Evolutionary conservation across 2,888 invertebrate genomes (phyloP).

Genomic region (Lepidocyrtoides sp.): DNA sequence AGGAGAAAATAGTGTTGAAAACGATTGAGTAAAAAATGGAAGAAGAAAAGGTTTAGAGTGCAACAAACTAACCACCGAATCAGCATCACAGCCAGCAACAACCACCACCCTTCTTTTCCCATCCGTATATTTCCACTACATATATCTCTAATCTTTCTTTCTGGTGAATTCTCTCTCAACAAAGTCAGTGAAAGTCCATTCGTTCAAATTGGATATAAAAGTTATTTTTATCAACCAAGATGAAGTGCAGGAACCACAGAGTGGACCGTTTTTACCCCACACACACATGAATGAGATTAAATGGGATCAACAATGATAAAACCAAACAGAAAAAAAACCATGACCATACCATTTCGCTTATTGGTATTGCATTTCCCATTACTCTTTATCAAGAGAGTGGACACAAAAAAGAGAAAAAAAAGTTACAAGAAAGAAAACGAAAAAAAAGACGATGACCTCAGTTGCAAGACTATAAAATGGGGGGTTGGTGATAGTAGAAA

Average conservation of each 20-base stretch:
- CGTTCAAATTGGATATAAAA: constrained; percentile 55
- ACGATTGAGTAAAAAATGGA: neutral
- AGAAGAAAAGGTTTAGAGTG: neutral
- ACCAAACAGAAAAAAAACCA: constrained; percentile 53
- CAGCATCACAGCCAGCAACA: neutral
- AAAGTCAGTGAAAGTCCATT: constrained; percentile 62
- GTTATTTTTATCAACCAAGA: constrained; percentile 59
- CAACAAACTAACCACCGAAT: neutral
- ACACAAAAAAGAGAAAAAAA: neutral
- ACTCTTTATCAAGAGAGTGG: constrained; percentile 70
- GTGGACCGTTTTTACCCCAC: constrained; percentile 1
- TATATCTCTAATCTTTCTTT: no score
- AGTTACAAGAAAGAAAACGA: constrained; percentile 19
- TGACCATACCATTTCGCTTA: constrained; percentile 67
- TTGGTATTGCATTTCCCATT: constrained; percentile 69
- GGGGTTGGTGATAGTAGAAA: neutral
- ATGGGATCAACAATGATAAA: constrained; percentile 69
- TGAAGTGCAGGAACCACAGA: constrained; percentile 43
- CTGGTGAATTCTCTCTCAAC: neutral
- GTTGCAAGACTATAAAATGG: constrained; percentile 22
- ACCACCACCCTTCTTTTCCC: neutral
- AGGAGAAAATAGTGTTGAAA: neutral
- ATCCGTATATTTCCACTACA: no score
- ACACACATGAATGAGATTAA: constrained; percentile 53
- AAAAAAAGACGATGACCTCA: constrained; percentile 38